Base-by-base conservation (phyloP, 1,140 invertebrate genomes). In the Euglossa dilemma region DNA sequence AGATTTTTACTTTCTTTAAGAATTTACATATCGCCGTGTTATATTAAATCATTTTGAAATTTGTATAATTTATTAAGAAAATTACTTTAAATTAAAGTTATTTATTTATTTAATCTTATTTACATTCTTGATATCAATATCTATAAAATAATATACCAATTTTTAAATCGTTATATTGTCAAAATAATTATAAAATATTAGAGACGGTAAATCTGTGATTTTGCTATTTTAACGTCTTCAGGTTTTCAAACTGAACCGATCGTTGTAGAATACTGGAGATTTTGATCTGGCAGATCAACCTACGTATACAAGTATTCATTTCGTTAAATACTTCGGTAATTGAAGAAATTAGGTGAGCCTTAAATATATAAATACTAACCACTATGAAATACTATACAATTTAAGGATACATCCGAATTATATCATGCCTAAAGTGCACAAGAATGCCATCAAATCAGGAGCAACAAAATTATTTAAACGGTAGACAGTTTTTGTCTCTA, bases 391-490 rank as follows among this genome's bases (percentile, higher is more conserved):
- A 69, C 57, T 67, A 67, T 18, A 36, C 59, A 70, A 75, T 54
- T 69, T 73, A 64, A 28, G 28, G 18, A 52, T 11, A 70, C n/a
- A 20, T 7, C 61, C 63, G 20, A 79, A 57, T 9, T 57, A 50
- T 73, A 78, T 80, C 25, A 85, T 88, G 83, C 59, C 70, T 14
- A 89, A 77, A 79, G 52, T 79, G 23, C 57, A 67, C n/a, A 91
- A 91, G 82, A 85, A 82, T 76, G 45, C 70, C 63, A 59, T 88
- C 52, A 83, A 80, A 8, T 80, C 84, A 36, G 57, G 78, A 84
- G 84, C 80, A 71, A 85, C 64, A 74, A 89, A 89, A 85, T 81
- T 91, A 36, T 71, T 85, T 20, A 91, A 90, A 85, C 87, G 90
- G 89, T 91, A 91, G 43, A 72, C 70, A 28, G 28, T 61, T 54